Base-by-base conservation (phyloP, 1,140 invertebrate species). In the Dendroctonus ponderosae region DNA sequence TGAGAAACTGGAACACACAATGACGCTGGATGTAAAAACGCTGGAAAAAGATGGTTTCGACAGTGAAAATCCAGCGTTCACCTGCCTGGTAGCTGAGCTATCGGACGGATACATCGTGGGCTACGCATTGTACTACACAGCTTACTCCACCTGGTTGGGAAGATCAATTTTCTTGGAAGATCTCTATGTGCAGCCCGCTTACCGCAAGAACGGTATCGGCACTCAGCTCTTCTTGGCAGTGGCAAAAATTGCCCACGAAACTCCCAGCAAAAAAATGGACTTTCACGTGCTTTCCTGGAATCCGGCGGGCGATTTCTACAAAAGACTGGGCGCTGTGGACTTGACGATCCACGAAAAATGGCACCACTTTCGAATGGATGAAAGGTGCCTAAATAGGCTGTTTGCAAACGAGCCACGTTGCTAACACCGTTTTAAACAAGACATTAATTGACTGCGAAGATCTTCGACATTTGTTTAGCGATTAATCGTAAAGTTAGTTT, bases 251-350 rank as follows among this genome's bases (percentile, higher is more conserved):
- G 77, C 74, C 0, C 62, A 78, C 26, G 69, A 75, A 66, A 62
- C 65, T 11, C 52, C 65, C 8, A 73, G 70, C 57, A 73, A 71
- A 68, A 49, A 89, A 48, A 71, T 94, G 40, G 87, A 93, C 69
- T 92, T 93, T 72, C 83, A 87, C 71, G 91, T 93, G 1, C 78
- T 94, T 6, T 82, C 87, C n/a, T 94, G 92, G 92, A 95, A 94
- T 79, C 84, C 86, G 9, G 89, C 92, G 0, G 80, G 83, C 7
- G 75, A 85, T n/a, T 92, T 94, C 77, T 96, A 94, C 72, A 82
- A 89, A 70, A 77, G 78, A 6, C 78, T 85, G 63, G 88, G 89
- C 0, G 89, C 88, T 0, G 71, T 81, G 1, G 82, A 93, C 78
- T 72, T 92, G 37, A 91, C 90, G 0, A 75, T 80, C 71, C 74